Evolutionary conservation across 2,888 invertebrate genomes (phyloP).

Genomic region (Anorthoa munda): DNA sequence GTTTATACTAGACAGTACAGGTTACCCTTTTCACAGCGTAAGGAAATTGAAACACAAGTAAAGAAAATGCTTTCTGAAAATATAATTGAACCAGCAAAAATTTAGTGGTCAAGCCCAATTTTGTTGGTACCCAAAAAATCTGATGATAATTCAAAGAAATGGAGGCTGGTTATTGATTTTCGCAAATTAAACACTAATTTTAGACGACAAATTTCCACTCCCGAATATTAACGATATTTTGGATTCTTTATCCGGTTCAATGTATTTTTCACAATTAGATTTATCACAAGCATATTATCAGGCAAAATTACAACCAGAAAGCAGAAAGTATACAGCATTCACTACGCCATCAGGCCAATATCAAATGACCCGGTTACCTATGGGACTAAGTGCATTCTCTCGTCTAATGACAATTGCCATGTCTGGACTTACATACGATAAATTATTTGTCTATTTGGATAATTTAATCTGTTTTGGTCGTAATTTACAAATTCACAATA

Average conservation of each 20-base stretch:
- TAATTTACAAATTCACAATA: constrained; percentile 3
- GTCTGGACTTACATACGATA: constrained; percentile 2
- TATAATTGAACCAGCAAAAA: background rate
- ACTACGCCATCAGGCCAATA: background rate
- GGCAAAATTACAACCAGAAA: background rate
- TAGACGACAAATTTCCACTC: background rate
- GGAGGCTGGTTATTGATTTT: background rate
- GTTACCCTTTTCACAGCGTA: background rate
- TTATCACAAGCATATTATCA: too few relatives aligned
- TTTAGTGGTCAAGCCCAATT: background rate
- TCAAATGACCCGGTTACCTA: background rate
- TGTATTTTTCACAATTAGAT: background rate
- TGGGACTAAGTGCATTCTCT: constrained; percentile 3
- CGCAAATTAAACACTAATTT: background rate
- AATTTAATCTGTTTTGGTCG: constrained; percentile 4
- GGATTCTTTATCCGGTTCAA: too few relatives aligned
- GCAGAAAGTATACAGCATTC: constrained; percentile 3
- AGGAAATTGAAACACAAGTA: background rate
- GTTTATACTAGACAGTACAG: too few relatives aligned
- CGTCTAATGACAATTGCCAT: constrained; percentile 5
- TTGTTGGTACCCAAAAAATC: background rate
- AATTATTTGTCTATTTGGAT: constrained; percentile 4
- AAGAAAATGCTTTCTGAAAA: background rate
- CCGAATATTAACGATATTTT: too few relatives aligned
- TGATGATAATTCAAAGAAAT: background rate